Evolutionary conservation across 2,888 invertebrate genomes (phyloP), one percentile per base, ranked within the genome.

Genomic region (Tachina grossa): DNA sequence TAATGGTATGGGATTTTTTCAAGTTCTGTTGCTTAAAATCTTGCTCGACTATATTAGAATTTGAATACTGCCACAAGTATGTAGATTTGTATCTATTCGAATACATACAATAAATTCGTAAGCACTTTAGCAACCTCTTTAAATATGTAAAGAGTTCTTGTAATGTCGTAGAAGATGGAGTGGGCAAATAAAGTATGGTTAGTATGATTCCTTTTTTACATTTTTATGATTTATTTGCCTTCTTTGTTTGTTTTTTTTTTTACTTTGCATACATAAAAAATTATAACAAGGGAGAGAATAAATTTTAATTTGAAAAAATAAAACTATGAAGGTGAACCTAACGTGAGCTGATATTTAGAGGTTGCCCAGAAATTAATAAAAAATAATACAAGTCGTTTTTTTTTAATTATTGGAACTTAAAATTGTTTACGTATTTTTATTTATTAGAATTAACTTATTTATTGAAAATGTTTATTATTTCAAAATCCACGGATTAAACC

Each of bases 131-230:
- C 47, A 22, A 47, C 55, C 45, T 47, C 11, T 47, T 79, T 11
- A 47, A 65, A 55, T 55, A 68, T 47, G 65, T 53, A 53, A 72
- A 79, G 71, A 49, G 65, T 57, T 66, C 59, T 77, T 79, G 9
- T 61, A 45, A 49, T 68, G 51, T 68, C 41, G 47, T 13, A 65
- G 47, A 6, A 59, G 51, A 69, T 61, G 53, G 47, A 55, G 45
- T 19, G 53, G 39, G 63, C 11, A 79, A 39, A 71, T 63, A 71
- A 47, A 51, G 49, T 49, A 16, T 66, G 47, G 16, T 3, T 39
- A n/a, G 5, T 45, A 16, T 31, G 9, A 57, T 5, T 45, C 10
- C 19, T 16, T 76, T 14, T 65, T 45, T 31, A 31, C 5, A 31
- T 45, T 19, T 53, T 53, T 3, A 22, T 1, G 55, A 9, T 76